Percentiles rank a stretch among this genome's conserved stretches.
Evolutionary conservation across 2,888 invertebrate genomes (phyloP).

Genomic region (Euspilapteryx auroguttella): DNA sequence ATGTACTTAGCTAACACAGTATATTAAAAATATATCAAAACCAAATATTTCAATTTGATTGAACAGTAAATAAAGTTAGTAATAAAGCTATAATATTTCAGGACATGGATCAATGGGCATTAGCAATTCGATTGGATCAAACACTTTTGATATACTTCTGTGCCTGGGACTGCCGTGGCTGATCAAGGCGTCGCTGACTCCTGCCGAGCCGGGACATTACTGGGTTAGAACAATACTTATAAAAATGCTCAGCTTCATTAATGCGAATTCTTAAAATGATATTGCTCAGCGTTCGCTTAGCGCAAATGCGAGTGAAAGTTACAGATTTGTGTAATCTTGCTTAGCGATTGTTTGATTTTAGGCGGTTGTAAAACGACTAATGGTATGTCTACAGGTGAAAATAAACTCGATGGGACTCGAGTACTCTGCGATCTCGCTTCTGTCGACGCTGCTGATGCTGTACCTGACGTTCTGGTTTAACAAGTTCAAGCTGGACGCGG

Average conservation of each 20-base stretch:
- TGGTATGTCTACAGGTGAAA: constrained; percentile 66
- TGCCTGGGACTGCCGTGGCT: constrained; percentile 88
- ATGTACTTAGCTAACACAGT: no score
- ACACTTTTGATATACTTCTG: constrained; percentile 87
- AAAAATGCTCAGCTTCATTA: no score
- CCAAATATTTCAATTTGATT: neutral
- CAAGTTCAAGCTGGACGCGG: constrained; percentile 83
- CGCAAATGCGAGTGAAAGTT: constrained; percentile 10
- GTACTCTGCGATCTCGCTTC: constrained; percentile 86
- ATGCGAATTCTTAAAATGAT: no score
- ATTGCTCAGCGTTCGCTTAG: constrained; percentile 1
- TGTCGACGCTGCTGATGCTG: constrained; percentile 82
- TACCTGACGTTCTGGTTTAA: constrained; percentile 84
- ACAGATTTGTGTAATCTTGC: constrained; percentile 7
- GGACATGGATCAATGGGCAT: constrained; percentile 92
- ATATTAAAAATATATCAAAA: no score
- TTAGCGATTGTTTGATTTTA: neutral
- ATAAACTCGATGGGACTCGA: constrained; percentile 90
- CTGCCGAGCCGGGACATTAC: constrained; percentile 76
- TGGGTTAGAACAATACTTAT: constrained; percentile 54
- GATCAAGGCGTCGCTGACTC: constrained; percentile 82
- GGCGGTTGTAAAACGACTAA: no score
- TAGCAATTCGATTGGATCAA: constrained; percentile 88
- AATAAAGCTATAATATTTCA: no score
- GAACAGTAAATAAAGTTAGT: neutral